phyloP scores from a whole-genome alignment of 2,113 vertebrate genomes.

The Hemiprocne comata region DNA sequence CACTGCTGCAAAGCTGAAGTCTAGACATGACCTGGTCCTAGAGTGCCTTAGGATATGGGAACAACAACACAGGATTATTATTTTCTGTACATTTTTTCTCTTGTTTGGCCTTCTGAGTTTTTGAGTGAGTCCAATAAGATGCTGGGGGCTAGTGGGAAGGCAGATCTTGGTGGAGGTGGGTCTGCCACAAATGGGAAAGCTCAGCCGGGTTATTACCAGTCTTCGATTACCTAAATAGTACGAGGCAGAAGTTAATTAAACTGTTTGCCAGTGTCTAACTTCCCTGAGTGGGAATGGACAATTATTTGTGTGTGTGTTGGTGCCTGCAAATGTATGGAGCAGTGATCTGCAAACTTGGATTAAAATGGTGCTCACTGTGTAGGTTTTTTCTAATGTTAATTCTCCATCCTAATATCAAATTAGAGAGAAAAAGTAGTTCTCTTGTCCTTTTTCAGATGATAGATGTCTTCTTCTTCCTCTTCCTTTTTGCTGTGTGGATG shows the following conservation, averaged over 20 bases:
- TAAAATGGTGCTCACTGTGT: neutral
- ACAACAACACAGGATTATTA: neutral
- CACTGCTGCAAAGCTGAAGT: neutral
- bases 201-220: neutral
- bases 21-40: neutral
- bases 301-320: neutral
- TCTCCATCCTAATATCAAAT: neutral
- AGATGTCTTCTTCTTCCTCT: conserved; percentile 85
- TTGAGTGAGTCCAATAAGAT: neutral
- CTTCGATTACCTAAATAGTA: neutral
- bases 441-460: conserved; percentile 68
- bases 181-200: neutral
- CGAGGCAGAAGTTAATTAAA: neutral
- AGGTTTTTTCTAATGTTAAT: neutral
- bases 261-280: neutral
- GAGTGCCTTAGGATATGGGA: neutral
- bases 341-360: neutral
- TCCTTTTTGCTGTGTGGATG: conserved; percentile 85
- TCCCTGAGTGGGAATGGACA: neutral
- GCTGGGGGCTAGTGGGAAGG: neutral
- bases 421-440: neutral
- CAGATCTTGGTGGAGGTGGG: neutral
- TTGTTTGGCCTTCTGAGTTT: neutral
- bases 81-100: neutral
- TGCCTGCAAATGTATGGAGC: neutral